phyloP scores from a whole-genome alignment of 2,113 vertebrate genomes.

The Nyctibius bracteatus region DNA sequence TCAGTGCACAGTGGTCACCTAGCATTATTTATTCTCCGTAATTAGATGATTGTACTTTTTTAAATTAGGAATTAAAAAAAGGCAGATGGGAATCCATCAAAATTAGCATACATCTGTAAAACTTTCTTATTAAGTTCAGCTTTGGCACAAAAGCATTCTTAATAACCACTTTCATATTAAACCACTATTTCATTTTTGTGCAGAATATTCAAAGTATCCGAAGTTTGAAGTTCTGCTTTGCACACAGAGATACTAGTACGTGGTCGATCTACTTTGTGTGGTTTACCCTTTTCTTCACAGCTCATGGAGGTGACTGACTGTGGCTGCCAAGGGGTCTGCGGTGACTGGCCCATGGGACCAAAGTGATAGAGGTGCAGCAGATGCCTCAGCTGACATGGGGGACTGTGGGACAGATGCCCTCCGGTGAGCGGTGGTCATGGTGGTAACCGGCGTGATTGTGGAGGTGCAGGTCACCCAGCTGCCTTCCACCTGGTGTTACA shows the following conservation, averaged over 20 bases:
- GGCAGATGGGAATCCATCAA: neutral
- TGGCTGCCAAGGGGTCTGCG: neutral
- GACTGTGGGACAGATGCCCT: neutral
- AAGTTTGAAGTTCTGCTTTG: neutral
- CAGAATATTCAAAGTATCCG: neutral
- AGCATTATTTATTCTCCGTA: neutral
- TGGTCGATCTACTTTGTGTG: neutral
- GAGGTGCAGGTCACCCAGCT: neutral
- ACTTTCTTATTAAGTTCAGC: neutral
- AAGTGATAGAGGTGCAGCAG: neutral
- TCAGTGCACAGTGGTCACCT: neutral
- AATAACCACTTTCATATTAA: neutral
- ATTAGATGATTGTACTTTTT: neutral
- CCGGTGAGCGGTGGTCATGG: fast-evolving
- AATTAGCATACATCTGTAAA: neutral
- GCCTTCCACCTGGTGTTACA: neutral
- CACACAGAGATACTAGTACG: neutral
- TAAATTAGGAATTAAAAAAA: neutral
- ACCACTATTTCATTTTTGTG: neutral
- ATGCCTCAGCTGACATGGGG: neutral
- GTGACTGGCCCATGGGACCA: neutral
- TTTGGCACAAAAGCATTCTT: neutral
- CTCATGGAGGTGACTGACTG: neutral
- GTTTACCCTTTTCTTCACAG: neutral
- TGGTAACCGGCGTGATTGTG: fast-evolving